Evolutionary conservation across 2,888 invertebrate species (phyloP), one percentile per base, ranked within the genome.

Genomic region (Melanchra persicariae): DNA sequence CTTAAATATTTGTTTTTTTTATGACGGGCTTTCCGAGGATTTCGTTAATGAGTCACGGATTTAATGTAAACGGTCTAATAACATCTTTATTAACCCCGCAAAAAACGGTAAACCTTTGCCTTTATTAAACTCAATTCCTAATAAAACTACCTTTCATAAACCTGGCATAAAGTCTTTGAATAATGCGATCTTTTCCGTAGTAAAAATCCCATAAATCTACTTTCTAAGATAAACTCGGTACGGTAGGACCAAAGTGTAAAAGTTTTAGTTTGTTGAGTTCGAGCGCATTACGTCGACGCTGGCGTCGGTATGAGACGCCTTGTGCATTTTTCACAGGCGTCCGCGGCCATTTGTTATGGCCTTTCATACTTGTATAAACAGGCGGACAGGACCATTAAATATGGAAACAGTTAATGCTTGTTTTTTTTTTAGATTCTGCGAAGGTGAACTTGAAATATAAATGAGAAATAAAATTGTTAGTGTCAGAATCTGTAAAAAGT

Each of bases 161-260:
- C 30, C 63, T 59, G 62, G 72, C 74, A 59, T 81, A 79, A 79
- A 87, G 57, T 77, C 64, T 83, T 80, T 80, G 77, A 85, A 83
- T 85, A 84, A 86, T 83, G 69, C 70, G 79, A 78, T 82, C 79
- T 80, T 76, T 84, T 79, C 76, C 79, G 79, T 72, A 70, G 77
- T 84, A 87, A 88, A 90, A 89, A 87, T 84, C 71, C 77, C 86
- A 87, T 91, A 91, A 92, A 92, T 90, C 88, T 82, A 82, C 84
- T 89, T 82, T 77, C 74, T 68, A 85, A 89, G 87, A 87, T 88
- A 89, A 89, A 88, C 88, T 87, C 82, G 70, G 83, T 82, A 71
- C 77, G 70, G 81, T 79, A 68, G 55, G 51, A 79, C 68, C 80
- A 43, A 79, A 87, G 87, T 84, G 86, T 85, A 81, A 87, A 90